These are phyloP conservation scores for Gallinago nigripennis DNA, from an alignment of 2,797 vertebrate species.

Conservation along the genomic window DNA sequence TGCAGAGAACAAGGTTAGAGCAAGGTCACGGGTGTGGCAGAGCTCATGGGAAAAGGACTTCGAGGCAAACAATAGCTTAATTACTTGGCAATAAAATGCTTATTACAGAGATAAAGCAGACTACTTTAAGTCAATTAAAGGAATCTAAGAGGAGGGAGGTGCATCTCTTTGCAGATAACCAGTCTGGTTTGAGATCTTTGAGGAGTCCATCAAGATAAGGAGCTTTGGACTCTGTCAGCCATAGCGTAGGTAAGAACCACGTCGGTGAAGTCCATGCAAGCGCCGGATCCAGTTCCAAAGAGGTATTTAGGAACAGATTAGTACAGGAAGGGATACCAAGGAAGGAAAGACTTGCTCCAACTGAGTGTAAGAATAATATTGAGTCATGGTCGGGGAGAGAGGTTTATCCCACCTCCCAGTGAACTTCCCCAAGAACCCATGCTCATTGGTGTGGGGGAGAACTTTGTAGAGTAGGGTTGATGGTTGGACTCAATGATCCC, in stretches of 20 bases:
- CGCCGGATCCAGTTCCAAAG: neutral
- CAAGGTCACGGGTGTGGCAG: neutral
- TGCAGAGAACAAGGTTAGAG: neutral
- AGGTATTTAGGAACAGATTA: neutral
- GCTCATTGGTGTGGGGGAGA: neutral
- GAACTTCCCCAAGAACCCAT: neutral
- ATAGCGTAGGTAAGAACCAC: fast-evolving
- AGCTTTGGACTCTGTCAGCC: neutral
- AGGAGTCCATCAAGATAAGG: neutral
- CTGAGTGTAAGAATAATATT: neutral
- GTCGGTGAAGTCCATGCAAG: fast-evolving
- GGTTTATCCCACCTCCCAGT: neutral
- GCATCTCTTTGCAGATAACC: conserved; percentile 14
- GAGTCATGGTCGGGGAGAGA: neutral
- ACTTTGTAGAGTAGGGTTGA: too few species aligned
- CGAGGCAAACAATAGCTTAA: conserved; percentile 12
- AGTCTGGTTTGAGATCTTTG: neutral
- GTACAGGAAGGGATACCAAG: neutral
- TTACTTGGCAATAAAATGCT: conserved; percentile 42
- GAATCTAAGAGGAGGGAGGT: neutral
- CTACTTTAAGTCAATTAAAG: conserved; percentile 45
- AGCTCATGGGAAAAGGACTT: conserved; percentile 14
- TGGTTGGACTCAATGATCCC: too few species aligned
- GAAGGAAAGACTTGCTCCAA: neutral
- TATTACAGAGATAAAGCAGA: conserved; percentile 27